These are phyloP conservation scores for Platycheirus rosarum DNA, from an alignment of 2,888 invertebrate species.

Conservation along the genomic window DNA sequence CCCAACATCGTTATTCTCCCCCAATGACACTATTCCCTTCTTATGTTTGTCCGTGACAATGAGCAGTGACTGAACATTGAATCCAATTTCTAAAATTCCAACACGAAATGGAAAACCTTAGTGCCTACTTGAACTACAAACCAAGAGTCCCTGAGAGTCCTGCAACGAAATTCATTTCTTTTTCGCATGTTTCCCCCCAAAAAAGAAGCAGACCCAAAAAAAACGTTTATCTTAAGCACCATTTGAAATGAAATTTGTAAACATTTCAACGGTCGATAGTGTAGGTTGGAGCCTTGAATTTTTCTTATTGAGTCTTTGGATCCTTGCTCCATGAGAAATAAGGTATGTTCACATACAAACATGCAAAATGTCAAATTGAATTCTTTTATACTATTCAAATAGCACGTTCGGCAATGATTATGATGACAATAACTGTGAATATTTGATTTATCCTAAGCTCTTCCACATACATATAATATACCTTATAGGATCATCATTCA, in stretches of 20 bases:
- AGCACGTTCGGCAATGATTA: conserved; percentile 65
- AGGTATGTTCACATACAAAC: conserved; percentile 16
- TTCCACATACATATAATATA: background rate
- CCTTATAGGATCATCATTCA: conserved; percentile 26
- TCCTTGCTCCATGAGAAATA: no score
- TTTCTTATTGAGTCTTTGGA: background rate
- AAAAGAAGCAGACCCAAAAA: conserved; percentile 7
- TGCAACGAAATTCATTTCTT: conserved; percentile 7
- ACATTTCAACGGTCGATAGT: conserved; percentile 13
- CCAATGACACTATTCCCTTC: background rate
- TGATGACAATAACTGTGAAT: conserved; percentile 68
- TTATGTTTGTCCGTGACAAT: conserved; percentile 22
- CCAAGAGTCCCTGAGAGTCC: no score
- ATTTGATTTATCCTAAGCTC: conserved; percentile 51
- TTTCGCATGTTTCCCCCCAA: background rate
- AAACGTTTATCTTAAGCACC: conserved; percentile 23
- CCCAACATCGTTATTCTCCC: no score
- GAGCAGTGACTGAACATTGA: conserved; percentile 24
- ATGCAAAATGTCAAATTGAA: conserved; percentile 51
- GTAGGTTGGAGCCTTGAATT: background rate
- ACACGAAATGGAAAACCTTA: conserved; percentile 24
- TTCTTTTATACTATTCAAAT: conserved; percentile 48
- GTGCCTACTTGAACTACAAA: background rate
- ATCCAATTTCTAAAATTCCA: conserved; percentile 23
- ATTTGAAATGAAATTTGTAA: conserved; percentile 43